These are phyloP conservation scores for Andrena camellia DNA, from an alignment of 2,888 invertebrate species.

Conservation along the genomic window DNA sequence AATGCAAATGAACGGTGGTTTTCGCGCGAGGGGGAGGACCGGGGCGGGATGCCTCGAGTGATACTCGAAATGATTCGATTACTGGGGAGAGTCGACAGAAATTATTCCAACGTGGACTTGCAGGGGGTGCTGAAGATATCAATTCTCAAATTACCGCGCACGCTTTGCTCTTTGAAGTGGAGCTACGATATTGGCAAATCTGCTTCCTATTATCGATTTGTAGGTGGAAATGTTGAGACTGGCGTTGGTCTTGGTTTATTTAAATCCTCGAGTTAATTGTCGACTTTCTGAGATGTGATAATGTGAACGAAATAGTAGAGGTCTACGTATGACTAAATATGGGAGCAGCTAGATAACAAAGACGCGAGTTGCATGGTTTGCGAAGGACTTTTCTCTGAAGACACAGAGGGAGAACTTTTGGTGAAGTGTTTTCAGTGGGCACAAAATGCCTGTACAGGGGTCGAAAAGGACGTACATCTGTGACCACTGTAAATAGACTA, in stretches of 20 bases:
- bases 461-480: too few species aligned
- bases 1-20: constrained; percentile 45
- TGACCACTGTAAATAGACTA: too few species aligned
- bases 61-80: constrained; percentile 39
- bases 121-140: constrained; percentile 9
- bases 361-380: too few species aligned
- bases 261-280: neutral
- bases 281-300: too few species aligned
- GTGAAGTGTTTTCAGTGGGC: too few species aligned
- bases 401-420: neutral
- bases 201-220: neutral
- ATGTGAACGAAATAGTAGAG: too few species aligned
- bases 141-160: constrained; percentile 22
- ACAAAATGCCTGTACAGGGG: too few species aligned
- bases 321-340: too few species aligned
- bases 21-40: neutral
- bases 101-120: constrained; percentile 16
- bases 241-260: neutral
- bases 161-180: constrained; percentile 33
- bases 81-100: constrained; percentile 23
- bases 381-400: too few species aligned
- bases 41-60: neutral
- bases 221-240: neutral
- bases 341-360: neutral
- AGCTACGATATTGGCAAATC: neutral